These are phyloP conservation scores for Tolypeutes matacus DNA, from an alignment of 2,797 vertebrate genomes.

Conservation along the genomic window DNA sequence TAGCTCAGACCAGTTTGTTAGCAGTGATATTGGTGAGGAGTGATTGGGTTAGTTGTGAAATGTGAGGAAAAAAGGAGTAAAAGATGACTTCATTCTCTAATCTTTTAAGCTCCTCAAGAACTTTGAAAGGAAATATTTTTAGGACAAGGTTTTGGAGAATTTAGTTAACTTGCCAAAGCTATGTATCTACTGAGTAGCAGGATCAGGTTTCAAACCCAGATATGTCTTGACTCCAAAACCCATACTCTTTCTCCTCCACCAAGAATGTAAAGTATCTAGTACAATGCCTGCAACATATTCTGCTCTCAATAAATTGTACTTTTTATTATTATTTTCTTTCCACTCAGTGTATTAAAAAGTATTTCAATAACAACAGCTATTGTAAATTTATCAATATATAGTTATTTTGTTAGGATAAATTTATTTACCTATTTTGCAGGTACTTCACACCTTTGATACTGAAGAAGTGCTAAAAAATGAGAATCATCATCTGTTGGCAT, in stretches of 20 bases:
- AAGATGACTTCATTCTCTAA: neutral
- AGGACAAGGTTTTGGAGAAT: neutral
- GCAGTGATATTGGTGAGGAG: neutral
- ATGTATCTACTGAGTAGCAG: neutral
- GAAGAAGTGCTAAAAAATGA: slow-evolving; percentile 42
- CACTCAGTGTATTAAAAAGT: neutral
- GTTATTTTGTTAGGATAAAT: slow-evolving; percentile 49
- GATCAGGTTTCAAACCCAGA: neutral
- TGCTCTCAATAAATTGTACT: neutral
- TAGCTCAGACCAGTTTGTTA: neutral
- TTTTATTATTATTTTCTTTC: slow-evolving; percentile 46
- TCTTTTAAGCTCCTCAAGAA: slow-evolving; percentile 46
- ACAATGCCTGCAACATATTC: neutral
- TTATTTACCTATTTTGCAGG: slow-evolving; percentile 8
- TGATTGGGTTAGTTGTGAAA: neutral
- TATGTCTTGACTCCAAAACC: neutral
- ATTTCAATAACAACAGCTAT: neutral
- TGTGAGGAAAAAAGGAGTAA: slow-evolving; percentile 29
- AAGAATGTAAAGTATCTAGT: neutral
- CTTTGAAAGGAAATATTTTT: slow-evolving; percentile 44
- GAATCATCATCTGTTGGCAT: slow-evolving; percentile 40
- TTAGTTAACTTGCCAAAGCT: slow-evolving; percentile 34
- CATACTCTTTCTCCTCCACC: neutral
- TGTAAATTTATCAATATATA: slow-evolving; percentile 24
- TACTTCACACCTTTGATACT: slow-evolving; percentile 39